Evolutionary conservation across 2,888 invertebrate genomes (phyloP), one percentile per base, ranked within the genome.

Genomic region (Conchocele bisecta): DNA sequence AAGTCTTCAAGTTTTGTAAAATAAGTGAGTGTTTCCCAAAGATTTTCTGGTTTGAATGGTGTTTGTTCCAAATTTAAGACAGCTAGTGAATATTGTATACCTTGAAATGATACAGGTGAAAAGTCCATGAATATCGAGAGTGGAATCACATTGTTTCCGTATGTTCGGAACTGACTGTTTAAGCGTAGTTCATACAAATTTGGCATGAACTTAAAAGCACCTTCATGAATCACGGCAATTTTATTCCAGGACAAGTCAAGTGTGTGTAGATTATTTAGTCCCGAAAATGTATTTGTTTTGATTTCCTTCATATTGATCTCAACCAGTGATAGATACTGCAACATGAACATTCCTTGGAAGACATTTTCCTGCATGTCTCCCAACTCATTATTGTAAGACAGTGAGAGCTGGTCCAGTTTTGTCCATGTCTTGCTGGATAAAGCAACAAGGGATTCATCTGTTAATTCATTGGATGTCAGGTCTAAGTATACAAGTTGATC

Each of bases 1-100:
- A 87, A 39, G 1, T 58, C 41, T 48, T 57, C 26, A 2, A 87
- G 44, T 4, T 65, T 67, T 22, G 41, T 57, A 35, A 86, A 53
- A 7, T 41, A 29, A 11, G 48, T 51, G 5, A 81, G 35, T 2
- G 77, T 61, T 3, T 67, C 31, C 85, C 84, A 86, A 17, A 81
- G 65, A 24, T 61, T 26, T 3, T 64, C 26, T 11, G 72, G n/a
- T 15, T 58, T 46, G 17, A 84, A 35, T 6, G 41, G 53, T n/a
- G 81, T 81, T 7, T 69, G 26, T 7, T 75, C 84, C 53, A 92
- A 82, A 29, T 90, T 87, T 39, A 92, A 83, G 42, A 82, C 85
- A 66, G 89, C 86, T 46, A 92, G 75, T 28, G 87, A 86, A 20
- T 85, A 68, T 86, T 88, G 86, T 22, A 83, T 26, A 15, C 75